Evolutionary conservation across 1,140 invertebrate genomes (phyloP).

Genomic region (Harpegnathos saltator): DNA sequence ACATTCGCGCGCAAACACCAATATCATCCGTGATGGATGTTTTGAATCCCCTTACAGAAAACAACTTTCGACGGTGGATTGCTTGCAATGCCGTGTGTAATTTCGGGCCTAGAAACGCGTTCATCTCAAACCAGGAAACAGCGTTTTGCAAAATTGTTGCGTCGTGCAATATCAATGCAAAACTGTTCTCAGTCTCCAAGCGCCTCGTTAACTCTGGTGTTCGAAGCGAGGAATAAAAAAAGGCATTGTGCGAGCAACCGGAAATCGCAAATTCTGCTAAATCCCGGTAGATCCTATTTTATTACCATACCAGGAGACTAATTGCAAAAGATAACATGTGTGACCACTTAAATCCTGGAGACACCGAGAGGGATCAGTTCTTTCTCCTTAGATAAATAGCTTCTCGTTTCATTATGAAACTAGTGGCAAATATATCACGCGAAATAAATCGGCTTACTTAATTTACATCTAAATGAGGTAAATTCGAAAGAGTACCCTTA

Average conservation of each 20-base stretch:
- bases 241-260: too few relatives aligned
- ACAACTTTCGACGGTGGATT: slow-evolving; percentile 24
- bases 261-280: too few relatives aligned
- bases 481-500: slow-evolving; percentile 8
- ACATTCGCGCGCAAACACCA: slow-evolving; percentile 34
- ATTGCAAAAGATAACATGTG: too few relatives aligned
- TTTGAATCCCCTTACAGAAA: slow-evolving; percentile 36
- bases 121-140: not conserved
- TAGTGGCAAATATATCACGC: not conserved
- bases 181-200: not conserved
- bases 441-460: slow-evolving; percentile 13
- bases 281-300: too few relatives aligned
- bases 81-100: slow-evolving; percentile 7
- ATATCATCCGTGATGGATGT: slow-evolving; percentile 41
- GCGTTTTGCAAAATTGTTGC: not conserved
- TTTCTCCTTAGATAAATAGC: slow-evolving; percentile 2
- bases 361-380: too few relatives aligned
- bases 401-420: slow-evolving; percentile 12
- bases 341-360: slow-evolving; percentile 18
- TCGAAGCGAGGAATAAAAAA: too few relatives aligned
- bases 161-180: too few relatives aligned
- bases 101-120: slow-evolving; percentile 9
- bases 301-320: too few relatives aligned
- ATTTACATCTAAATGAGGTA: slow-evolving; percentile 8
- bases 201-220: too few relatives aligned